Evolutionary conservation across 2,888 invertebrate species (phyloP), one percentile per base, ranked within the genome.

Genomic region (Tachystola acroxantha): DNA sequence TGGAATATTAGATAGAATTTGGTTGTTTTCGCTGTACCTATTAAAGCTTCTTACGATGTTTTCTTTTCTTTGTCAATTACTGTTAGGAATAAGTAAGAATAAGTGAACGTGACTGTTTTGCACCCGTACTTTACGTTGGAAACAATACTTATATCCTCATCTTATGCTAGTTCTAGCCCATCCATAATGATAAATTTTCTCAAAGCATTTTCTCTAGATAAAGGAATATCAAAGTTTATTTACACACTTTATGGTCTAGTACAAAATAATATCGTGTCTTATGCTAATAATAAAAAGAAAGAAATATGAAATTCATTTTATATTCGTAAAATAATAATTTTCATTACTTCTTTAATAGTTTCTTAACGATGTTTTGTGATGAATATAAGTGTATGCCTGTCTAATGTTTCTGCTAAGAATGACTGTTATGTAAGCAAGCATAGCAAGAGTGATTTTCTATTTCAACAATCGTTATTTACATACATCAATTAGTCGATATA

Each of bases 221-320:
- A 7, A 13, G 25, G 7, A 9, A 33, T 14, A 13, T 24, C 22
- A 43, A 44, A 39, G 53, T 36, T 45, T 55, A 55, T 59, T 37
- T 42, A 37, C 30, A 42, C 41, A 40, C 33, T 20, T 50, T 64
- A 54, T 64, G 69, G 63, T 68, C 71, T 70, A 74, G 78, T 81
- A 77, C 77, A 79, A 80, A 78, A 62, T 58, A 42, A 57, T 59
- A 56, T 64, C 46, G 75, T 75, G 72, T 76, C 71, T 74, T 76
- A 75, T 45, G 60, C 60, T 58, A 50, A 40, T 39, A 51, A 45
- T 46, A 40, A 45, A 39, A 37, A 24, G 9, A 43, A 36, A 37
- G 36, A 40, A 33, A 40, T 24, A n/a, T 24, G 2, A 42, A 37
- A 31, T 38, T 39, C 32, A 48, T 41, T 42, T 39, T 36, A 32